Conservation (phyloP, 1,140 invertebrate species). For the Lycorma delicatula region DNA sequence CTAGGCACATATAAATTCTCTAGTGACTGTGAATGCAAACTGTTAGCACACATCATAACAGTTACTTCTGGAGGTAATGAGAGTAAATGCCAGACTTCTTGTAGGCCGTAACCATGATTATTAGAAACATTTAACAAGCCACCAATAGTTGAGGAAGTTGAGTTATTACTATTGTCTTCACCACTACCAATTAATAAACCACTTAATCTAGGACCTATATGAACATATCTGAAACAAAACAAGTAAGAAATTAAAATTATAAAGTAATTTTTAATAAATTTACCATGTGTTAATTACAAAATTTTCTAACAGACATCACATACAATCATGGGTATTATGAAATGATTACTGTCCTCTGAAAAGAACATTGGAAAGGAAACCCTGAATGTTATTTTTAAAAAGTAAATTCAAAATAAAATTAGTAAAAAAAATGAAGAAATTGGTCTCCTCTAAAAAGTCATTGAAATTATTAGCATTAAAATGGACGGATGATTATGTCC, state of each 20-base stretch:
- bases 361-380: no score
- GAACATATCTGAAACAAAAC: constrained; percentile 46
- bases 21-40: constrained; percentile 39
- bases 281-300: no score
- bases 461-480: no score
- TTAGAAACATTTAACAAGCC: constrained; percentile 5
- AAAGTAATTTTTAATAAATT: constrained; percentile 18
- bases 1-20: constrained; percentile 41
- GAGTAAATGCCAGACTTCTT: constrained; percentile 45
- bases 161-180: constrained; percentile 31
- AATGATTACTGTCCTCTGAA: no score
- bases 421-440: no score
- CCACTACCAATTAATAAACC: constrained; percentile 43
- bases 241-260: constrained; percentile 6
- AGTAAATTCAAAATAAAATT: no score
- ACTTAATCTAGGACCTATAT: constrained; percentile 50
- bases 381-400: no score
- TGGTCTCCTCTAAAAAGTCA: no score
- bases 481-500: no score
- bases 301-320: no score
- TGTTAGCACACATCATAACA: constrained; percentile 49
- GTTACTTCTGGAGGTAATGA: constrained; percentile 45
- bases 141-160: background rate
- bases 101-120: constrained; percentile 32
- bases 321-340: no score